Evolutionary conservation across 2,888 invertebrate genomes (phyloP), one percentile per base, ranked within the genome.

Genomic region (Amiota communis): DNA sequence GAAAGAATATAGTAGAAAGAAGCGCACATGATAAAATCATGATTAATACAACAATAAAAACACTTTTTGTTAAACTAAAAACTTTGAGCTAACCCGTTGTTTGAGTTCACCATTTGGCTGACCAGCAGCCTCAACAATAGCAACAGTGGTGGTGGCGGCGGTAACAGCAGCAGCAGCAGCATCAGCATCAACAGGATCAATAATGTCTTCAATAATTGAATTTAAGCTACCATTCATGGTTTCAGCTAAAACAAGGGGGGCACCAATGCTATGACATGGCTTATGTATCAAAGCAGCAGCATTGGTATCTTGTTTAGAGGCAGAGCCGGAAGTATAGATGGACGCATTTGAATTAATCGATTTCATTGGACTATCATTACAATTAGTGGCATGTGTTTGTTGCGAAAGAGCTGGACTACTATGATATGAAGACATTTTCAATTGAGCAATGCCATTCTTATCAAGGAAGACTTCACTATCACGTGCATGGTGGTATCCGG

Each of bases 11-110:
- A n/a, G n/a, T n/a, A n/a, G n/a, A n/a, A n/a, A 13, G 49, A 51
- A 69, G 48, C 15, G 49, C 47, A 61, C 36, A 70, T 49, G 15
- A 13, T 12, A 36, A 69, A 69, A 53, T 47, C 15, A 69, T 51
- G 12, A 56, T 47, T 46, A 53, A 59, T n/a, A 15, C 47, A 65
- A 48, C n/a, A 13, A 65, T n/a, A 36, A 10, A 63, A 12, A 64
- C 12, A 20, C 59, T 59, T 17, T n/a, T 57, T 71, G 20, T 64
- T 69, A 76, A 75, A 75, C 77, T 71, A 75, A 20, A 70, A 15
- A 56, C 61, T 47, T n/a, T 36, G n/a, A 53, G 48, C 90, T 88
- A 87, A 89, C 89, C 89, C 89, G 87, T 86, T 88, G 85, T 77
- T 87, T 89, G 78, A 87, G 83, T 75, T 87, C 84, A 81, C 84